Conservation (phyloP, 2,797 vertebrate species). For the Scolopax rusticola region DNA sequence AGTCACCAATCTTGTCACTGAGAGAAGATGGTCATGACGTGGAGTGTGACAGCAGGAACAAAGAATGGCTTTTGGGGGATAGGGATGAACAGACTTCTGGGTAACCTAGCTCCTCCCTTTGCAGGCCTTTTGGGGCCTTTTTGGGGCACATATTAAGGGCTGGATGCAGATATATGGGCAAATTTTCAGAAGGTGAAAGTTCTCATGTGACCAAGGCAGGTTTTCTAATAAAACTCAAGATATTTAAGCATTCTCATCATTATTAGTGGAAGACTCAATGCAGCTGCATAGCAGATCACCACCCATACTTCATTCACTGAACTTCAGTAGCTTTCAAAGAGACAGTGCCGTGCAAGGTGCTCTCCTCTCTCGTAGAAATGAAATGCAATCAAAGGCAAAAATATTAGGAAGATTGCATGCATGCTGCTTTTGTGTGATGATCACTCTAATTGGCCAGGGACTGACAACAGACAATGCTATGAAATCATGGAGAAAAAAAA, state of each 20-base stretch:
- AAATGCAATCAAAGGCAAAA: neutral
- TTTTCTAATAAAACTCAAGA: slow-evolving; percentile 24
- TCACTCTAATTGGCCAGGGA: neutral
- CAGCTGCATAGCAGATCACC: neutral
- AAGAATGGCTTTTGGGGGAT: neutral
- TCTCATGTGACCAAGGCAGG: neutral
- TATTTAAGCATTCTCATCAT: neutral
- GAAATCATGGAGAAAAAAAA: neutral
- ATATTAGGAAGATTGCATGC: neutral
- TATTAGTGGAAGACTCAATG: neutral
- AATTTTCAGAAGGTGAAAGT: neutral
- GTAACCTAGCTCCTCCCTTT: neutral
- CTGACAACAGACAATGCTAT: neutral
- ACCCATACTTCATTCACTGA: neutral
- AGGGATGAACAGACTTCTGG: neutral
- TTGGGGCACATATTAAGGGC: neutral
- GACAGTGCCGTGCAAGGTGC: neutral
- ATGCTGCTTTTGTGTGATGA: neutral
- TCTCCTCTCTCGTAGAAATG: neutral
- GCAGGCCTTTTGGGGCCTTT: neutral
- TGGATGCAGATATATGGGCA: neutral
- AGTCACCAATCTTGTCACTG: neutral
- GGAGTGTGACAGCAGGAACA: neutral
- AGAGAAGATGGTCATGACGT: neutral
- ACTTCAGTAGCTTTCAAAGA: neutral